These are phyloP conservation scores for Setophaga coronata DNA, from an alignment of 2,113 vertebrate genomes.

Conservation along the genomic window DNA sequence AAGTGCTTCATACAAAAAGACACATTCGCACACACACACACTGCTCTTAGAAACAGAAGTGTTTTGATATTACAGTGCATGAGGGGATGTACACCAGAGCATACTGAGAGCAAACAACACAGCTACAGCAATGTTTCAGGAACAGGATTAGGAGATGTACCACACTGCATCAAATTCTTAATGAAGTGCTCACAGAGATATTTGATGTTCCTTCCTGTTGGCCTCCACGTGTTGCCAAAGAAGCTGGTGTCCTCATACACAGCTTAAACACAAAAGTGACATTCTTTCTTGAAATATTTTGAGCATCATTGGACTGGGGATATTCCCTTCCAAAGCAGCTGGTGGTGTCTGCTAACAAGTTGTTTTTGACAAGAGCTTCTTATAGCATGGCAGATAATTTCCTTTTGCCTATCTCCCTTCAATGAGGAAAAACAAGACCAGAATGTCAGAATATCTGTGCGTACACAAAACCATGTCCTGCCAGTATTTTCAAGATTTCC, in stretches of 20 bases:
- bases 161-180: neutral
- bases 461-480: neutral
- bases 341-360: neutral
- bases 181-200: neutral
- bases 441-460: neutral
- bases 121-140: neutral
- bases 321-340: neutral
- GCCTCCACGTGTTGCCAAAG: neutral
- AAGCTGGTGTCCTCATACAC: neutral
- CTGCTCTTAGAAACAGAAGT: neutral
- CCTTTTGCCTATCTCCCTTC: neutral
- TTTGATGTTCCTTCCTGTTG: neutral
- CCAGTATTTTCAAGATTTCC: neutral
- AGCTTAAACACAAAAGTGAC: neutral
- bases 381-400: neutral
- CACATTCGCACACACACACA: neutral
- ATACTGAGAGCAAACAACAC: constrained; percentile 24
- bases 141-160: neutral
- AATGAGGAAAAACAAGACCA: neutral
- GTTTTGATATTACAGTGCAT: constrained; percentile 9
- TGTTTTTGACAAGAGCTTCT: neutral
- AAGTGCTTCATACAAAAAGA: neutral
- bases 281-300: neutral
- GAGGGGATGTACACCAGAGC: neutral
- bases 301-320: neutral